Conservation (phyloP, 2,888 invertebrate species). For the Metellina segmentata region DNA sequence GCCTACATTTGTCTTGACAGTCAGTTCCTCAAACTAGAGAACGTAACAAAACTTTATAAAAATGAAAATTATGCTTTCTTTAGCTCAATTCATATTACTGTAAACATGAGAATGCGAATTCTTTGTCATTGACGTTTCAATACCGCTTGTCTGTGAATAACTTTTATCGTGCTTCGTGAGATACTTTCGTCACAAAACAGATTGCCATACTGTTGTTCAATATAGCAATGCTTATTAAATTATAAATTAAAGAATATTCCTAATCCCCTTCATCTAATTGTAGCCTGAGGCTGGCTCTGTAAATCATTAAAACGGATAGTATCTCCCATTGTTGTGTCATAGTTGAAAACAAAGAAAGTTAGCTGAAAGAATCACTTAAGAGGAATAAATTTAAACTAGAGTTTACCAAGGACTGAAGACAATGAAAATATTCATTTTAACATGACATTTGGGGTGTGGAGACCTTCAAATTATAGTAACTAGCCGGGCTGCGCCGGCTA, state of each 20-base stretch:
- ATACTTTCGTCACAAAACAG: no score
- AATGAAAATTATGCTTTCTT: no score
- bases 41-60: no score
- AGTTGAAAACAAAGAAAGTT: neutral
- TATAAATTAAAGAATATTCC: neutral
- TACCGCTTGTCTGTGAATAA: no score
- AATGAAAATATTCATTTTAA: neutral
- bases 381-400: neutral
- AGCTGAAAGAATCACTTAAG: neutral
- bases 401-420: neutral
- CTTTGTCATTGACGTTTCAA: no score
- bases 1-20: no score
- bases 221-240: neutral
- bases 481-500: no score
- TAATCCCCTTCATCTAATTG: neutral
- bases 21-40: no score
- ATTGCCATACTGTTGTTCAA: neutral
- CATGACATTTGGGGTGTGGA: neutral
- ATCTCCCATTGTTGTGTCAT: neutral
- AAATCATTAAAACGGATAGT: neutral
- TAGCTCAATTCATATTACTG: no score
- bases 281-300: neutral
- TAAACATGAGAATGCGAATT: no score
- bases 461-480: neutral
- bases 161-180: no score